phyloP scores from a whole-genome alignment of 2,797 vertebrate genomes.

The Calcarius lapponicus region DNA sequence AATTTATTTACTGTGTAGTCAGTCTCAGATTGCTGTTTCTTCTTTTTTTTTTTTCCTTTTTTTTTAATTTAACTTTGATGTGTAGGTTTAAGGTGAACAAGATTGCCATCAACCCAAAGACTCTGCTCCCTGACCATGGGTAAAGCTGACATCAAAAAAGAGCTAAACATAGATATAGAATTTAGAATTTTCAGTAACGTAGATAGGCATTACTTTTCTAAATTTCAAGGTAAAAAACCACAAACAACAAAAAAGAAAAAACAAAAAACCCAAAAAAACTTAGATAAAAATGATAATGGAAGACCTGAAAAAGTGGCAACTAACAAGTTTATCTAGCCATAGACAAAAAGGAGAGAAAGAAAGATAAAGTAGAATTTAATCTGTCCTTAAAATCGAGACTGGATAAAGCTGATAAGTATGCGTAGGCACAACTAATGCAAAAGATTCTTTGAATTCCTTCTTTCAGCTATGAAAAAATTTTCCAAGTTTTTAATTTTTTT shows the following conservation, averaged over 20 bases:
- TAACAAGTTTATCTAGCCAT: neutral
- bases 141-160: neutral
- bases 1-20: neutral
- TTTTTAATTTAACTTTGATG: neutral
- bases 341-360: neutral
- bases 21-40: neutral
- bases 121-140: neutral
- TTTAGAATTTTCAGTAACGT: neutral
- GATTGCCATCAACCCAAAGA: neutral
- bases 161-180: neutral
- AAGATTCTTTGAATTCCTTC: neutral
- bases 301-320: neutral
- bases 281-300: neutral
- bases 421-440: neutral
- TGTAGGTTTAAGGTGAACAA: neutral
- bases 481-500: neutral
- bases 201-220: neutral
- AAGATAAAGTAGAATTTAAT: neutral
- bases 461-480: neutral
- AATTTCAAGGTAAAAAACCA: neutral
- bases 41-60: fast-evolving
- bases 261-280: neutral
- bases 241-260: neutral
- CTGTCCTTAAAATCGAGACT: neutral
- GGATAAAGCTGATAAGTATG: neutral